Percentiles rank a stretch among this genome's conserved stretches.
Evolutionary conservation across 2,113 vertebrate species (phyloP).

Genomic region (Epinephelus moara): DNA sequence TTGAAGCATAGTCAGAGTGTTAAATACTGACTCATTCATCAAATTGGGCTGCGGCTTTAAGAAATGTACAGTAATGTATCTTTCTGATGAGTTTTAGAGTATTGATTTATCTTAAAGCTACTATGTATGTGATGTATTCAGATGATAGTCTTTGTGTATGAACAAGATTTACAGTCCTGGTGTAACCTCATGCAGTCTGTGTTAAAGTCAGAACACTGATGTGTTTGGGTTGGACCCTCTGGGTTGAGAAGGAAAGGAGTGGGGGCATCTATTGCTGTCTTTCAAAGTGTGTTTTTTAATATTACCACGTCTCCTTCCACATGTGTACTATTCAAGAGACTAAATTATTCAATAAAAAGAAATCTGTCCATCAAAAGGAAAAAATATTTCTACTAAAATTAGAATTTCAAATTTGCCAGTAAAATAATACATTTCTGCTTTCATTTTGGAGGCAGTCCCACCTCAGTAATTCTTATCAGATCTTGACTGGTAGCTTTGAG

Average conservation of each 20-base stretch:
- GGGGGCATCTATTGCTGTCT: no score
- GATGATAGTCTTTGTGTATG: not conserved
- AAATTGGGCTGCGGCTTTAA: not conserved
- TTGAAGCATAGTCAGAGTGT: not conserved
- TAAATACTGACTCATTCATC: not conserved
- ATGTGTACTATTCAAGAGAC: not conserved
- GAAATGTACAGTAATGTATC: not conserved
- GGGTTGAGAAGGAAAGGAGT: not conserved
- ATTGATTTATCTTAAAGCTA: not conserved
- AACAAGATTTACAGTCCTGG: not conserved
- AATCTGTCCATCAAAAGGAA: not conserved
- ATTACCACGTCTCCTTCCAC: not conserved
- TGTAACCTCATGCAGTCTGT: not conserved
- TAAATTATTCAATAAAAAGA: slow-evolving; percentile 14
- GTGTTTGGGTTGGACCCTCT: not conserved
- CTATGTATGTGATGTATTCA: not conserved
- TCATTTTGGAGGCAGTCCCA: not conserved
- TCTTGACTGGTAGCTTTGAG: not conserved
- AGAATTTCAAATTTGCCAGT: not conserved
- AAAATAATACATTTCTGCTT: not conserved
- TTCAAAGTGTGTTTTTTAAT: no score
- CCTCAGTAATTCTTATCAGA: not conserved
- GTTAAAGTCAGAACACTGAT: not conserved
- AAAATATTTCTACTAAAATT: not conserved
- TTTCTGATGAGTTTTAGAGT: not conserved